Base-by-base conservation (phyloP, 2,888 invertebrate genomes). In the Apoda limacodes region DNA sequence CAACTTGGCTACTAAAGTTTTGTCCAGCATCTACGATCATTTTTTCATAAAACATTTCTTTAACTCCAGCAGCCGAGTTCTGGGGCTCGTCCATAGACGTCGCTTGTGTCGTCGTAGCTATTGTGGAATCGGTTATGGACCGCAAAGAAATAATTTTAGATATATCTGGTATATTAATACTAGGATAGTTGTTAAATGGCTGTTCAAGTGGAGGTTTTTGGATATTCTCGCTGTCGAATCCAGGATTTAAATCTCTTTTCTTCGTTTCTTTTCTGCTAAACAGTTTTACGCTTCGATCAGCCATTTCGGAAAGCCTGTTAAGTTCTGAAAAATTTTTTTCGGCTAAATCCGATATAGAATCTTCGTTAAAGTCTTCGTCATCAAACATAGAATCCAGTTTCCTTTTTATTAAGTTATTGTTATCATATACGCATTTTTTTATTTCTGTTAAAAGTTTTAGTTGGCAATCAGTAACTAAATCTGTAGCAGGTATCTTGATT, bases 241-340 rank as follows among this genome's bases (percentile, higher is more conserved):
- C 75, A 1, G 72, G 74, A 22, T 65, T 74, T 3, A 75, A 34
- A 37, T 76, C 74, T 21, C 75, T 48, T 43, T 71, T 75, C 13
- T 44, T 56, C 1, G 59, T 49, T 10, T 69, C 65, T 30, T 69
- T 69, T 1, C 69, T 62, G 35, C 69, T 76, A 14, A 72, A 64
- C 21, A 74, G 50, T 43, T 78, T 75, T 2, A 82, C 66, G 37
- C 81, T 76, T 28, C 55, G 54, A 32, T 78, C 76, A 0, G 81
- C 81, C 65, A 82, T 74, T 34, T 70, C 67, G n/a, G 82, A 81
- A 5, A 82, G 46, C 17, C 74, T 55, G 34, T 66, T 67, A 1
- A 82, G 49, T 39, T 82, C 80, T 1, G 72, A 66, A 39, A 81
- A 75, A 44, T 80, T 82, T 40, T 74, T 80, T 30, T 80, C 76